Evolutionary conservation across 2,888 invertebrate species (phyloP), one percentile per base, ranked within the genome.

Genomic region (Apeira syringaria): DNA sequence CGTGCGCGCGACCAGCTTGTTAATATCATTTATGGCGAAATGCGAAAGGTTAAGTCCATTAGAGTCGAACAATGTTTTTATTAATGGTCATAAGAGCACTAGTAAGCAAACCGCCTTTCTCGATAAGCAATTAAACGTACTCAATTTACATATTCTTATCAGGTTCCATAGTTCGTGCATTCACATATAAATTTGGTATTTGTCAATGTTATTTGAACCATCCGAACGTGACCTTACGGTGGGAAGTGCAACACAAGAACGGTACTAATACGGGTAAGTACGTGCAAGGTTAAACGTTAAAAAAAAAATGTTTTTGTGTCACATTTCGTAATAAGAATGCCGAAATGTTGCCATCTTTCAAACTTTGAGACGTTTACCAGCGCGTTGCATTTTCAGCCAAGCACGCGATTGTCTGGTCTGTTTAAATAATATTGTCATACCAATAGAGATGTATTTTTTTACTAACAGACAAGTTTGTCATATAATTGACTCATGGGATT

Each of bases 41-140:
- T 70, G 59, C 33, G 40, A 84, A 86, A 86, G 85, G 85, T 84
- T 76, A 84, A 72, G 53, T 64, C 70, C 61, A 81, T 83, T 82
- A 82, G 43, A 63, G 58, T 36, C 47, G 42, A 55, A 58, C 47
- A 68, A 44, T 46, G 56, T 72, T 78, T 75, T 73, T 75, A 15
- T 62, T 62, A 57, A 45, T 52, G 63, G 52, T 57, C 63, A 61
- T 58, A 59, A 57, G 50, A 51, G 54, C 56, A 59, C 54, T 64
- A 68, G 64, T 64, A 70, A 64, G 58, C 58, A 56, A 63, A 64
- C 73, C 70, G 69, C 63, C 67, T 68, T 67, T 67, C 61, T 58
- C 42, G 41, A 57, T 60, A 59, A 55, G 53, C 56, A 56, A 61
- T 61, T 67, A 66, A 60, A 53, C 48, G 51, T 43, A 42, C 39